Evolutionary conservation across 2,888 invertebrate species (phyloP), one percentile per base, ranked within the genome.

Genomic region (Eudemis profundana): DNA sequence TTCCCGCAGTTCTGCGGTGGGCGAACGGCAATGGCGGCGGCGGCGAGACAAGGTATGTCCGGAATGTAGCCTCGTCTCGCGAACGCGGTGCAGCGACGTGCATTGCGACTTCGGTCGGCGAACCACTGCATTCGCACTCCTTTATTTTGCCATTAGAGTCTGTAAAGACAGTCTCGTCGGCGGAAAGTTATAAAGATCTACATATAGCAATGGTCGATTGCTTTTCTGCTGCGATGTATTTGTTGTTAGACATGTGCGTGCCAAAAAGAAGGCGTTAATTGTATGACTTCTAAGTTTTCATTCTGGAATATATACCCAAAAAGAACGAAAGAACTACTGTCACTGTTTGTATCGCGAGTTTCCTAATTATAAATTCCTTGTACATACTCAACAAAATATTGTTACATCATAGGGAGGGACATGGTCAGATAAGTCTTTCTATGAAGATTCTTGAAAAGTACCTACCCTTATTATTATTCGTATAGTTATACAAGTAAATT

Each of bases 11-110:
- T 36, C 54, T 53, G 66, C 49, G 62, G 62, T 63, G 57, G 59
- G 53, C 65, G 60, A 53, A 70, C 59, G 69, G 61, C 67, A 70
- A 68, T 68, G 65, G 74, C 61, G 68, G 71, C 61, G 68, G 71
- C 51, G 73, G 77, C 76, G 81, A 83, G 77, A 78, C 81, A 73
- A 69, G 83, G 84, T 74, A 87, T 85, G 84, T 67, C 68, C 71
- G 84, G 87, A 87, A 86, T 89, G 86, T 78, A 81, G 82, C 75
- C 75, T 70, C 74, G 76, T 79, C 78, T 77, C 79, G 78, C 77
- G 73, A 76, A 75, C 78, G 77, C 60, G 65, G 44, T 53, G 65
- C 65, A 65, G 21, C 53, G n/a, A n/a, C n/a, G 46, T 17, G 44
- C 44, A 44, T 57, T 44, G 56, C 57, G 21, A 46, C 64, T 64